Conservation (phyloP, 2,113 vertebrate genomes). For the Halichoerus grypus region DNA sequence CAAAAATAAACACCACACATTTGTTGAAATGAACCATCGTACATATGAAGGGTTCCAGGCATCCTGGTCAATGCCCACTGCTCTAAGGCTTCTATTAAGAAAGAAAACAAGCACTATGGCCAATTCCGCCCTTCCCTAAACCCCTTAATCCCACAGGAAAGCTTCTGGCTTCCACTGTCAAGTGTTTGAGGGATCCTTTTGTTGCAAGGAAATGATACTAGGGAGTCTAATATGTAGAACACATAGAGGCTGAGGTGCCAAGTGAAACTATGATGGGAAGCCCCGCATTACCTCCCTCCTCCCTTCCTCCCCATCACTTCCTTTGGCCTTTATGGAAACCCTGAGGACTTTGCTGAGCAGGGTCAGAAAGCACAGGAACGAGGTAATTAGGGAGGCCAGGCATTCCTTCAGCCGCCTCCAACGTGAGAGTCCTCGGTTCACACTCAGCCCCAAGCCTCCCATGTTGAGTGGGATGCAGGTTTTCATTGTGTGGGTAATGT, state of each 20-base stretch:
- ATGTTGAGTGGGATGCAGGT: neutral
- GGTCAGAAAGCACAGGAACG: neutral
- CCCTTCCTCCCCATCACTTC: neutral
- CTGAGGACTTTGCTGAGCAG: neutral
- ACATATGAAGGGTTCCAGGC: neutral
- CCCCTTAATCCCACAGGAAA: neutral
- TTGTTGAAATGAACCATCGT: neutral
- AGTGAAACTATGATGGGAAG: neutral
- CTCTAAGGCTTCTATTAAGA: neutral
- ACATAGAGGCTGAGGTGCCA: neutral
- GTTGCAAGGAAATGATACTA: neutral
- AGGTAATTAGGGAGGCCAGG: neutral
- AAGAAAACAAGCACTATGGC: neutral
- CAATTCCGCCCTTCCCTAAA: neutral
- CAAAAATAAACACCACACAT: neutral
- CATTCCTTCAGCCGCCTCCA: neutral
- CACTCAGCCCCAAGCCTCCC: neutral
- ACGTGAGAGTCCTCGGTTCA: fast-evolving
- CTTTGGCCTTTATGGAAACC: neutral
- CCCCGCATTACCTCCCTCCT: neutral
- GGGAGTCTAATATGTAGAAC: neutral
- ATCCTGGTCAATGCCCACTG: neutral
- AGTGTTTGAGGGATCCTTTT: neutral
- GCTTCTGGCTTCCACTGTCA: neutral
- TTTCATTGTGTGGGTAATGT: slow-evolving; percentile 59